These are phyloP conservation scores for Danionella cerebrum DNA, from an alignment of 2,113 vertebrate species.

Conservation along the genomic window DNA sequence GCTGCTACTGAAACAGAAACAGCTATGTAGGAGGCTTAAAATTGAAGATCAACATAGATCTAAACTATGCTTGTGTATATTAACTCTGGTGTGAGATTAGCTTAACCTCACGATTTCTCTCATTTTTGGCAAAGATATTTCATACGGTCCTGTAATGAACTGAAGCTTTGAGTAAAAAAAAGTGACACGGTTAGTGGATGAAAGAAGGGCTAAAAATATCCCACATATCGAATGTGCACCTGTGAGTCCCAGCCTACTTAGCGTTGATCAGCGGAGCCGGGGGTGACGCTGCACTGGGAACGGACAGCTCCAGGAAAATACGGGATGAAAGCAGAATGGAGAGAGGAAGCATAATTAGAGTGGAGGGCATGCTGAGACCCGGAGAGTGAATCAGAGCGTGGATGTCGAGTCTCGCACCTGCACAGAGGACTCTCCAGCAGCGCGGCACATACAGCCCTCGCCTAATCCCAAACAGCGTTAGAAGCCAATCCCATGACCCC, in stretches of 20 bases:
- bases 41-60: too few species aligned
- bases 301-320: constrained; percentile 22
- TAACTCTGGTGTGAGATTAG: too few species aligned
- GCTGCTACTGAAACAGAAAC: too few species aligned
- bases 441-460: neutral
- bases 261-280: constrained; percentile 34
- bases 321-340: constrained; percentile 18
- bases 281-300: constrained; percentile 18
- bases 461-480: constrained; percentile 3
- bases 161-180: too few species aligned
- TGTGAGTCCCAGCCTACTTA: constrained; percentile 58
- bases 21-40: too few species aligned
- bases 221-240: constrained; percentile 41
- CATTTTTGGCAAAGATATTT: too few species aligned
- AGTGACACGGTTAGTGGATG: too few species aligned
- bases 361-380: constrained; percentile 26
- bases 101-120: too few species aligned
- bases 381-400: constrained; percentile 38
- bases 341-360: constrained; percentile 43
- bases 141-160: too few species aligned
- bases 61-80: too few species aligned
- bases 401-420: constrained; percentile 7
- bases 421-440: neutral
- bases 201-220: constrained; percentile 60
- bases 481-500: neutral